These are phyloP conservation scores for Drosophila niveifrons DNA, from an alignment of 2,888 invertebrate species.

Conservation along the genomic window DNA sequence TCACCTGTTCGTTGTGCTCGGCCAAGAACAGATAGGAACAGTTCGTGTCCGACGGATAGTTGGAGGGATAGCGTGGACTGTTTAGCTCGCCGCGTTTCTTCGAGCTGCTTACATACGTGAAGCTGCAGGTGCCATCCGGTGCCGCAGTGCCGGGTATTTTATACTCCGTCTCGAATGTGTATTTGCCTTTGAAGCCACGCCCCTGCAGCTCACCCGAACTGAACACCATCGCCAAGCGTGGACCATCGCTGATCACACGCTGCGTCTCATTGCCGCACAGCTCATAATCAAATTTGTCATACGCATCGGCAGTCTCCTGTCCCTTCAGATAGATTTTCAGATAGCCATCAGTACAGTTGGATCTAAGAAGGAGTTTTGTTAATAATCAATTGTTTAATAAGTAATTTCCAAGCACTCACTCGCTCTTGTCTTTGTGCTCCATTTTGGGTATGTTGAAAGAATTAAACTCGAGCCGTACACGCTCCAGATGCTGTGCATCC, in stretches of 20 bases:
- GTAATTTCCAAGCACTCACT: conserved; percentile 88
- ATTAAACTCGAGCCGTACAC: conserved; percentile 95
- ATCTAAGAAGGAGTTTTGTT: conserved; percentile 53
- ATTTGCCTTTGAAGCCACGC: conserved; percentile 92
- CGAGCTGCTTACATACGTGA: conserved; percentile 95
- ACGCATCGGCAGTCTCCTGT: conserved; percentile 96
- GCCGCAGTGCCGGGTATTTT: conserved; percentile 97
- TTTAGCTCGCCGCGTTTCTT: conserved; percentile 96
- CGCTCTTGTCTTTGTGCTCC: conserved; percentile 88
- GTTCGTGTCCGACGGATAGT: conserved; percentile 97
- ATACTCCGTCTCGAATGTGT: conserved; percentile 90
- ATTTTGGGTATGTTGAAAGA: conserved; percentile 96
- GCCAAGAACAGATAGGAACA: conserved; percentile 97
- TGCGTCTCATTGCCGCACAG: conserved; percentile 95
- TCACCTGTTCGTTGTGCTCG: conserved; percentile 94
- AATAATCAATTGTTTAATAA: not conserved
- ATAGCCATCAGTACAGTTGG: conserved; percentile 95
- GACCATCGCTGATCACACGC: conserved; percentile 94
- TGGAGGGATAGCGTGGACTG: conserved; percentile 97
- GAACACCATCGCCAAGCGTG: conserved; percentile 97
- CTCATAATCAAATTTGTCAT: conserved; percentile 97
- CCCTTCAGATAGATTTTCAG: conserved; percentile 96
- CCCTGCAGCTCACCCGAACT: conserved; percentile 96
- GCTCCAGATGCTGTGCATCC: conserved; percentile 97
- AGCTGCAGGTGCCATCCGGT: conserved; percentile 95